Base-by-base conservation (phyloP, 2,888 invertebrate genomes). In the Agriopis leucophaearia region DNA sequence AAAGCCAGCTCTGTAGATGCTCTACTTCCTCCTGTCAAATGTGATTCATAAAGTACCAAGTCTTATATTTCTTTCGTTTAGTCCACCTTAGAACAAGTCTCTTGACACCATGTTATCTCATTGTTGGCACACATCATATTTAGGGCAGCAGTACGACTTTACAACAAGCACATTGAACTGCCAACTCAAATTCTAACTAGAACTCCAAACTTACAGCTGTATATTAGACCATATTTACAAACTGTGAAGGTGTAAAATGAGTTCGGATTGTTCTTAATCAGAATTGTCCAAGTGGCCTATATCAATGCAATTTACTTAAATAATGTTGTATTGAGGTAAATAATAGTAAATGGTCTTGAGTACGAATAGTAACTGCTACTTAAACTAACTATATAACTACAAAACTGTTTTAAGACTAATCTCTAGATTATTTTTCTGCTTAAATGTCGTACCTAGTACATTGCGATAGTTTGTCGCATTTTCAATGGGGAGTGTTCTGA, bases 71-170 rank as follows among this genome's bases (percentile, higher is more conserved):
- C 42, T 42, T 13, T 42, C 10, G 13, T 42, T 13, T 42, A 13
- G 12, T 10, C 42, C 12, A 42, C 42, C 8, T 16, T 51, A 27
- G 7, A n/a, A 51, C 50, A 27, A 27, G 27, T 27, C 27, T 27
- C 27, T 27, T 27, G 27, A 27, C 27, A 27, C 27, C 27, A 13
- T 27, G 12, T 4, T n/a, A 15, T 9, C 15, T n/a, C 3, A n/a
- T 42, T 45, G 57, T 62, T 66, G 66, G 66, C 66, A 66, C 66
- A 35, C 57, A 45, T 66, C 51, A 62, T 62, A 62, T 57, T 57
- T 57, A 56, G 66, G 61, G 51, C 62, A 66, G 45, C 42, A 52
- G 57, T 47, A 13, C 57, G 6, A 27, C n/a, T 47, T 50, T 35
- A 62, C 57, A 66, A 66, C 60, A 62, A 51, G 15, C 54, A 47